phyloP scores from a whole-genome alignment of 2,113 vertebrate species.

The Hyaena hyaena region DNA sequence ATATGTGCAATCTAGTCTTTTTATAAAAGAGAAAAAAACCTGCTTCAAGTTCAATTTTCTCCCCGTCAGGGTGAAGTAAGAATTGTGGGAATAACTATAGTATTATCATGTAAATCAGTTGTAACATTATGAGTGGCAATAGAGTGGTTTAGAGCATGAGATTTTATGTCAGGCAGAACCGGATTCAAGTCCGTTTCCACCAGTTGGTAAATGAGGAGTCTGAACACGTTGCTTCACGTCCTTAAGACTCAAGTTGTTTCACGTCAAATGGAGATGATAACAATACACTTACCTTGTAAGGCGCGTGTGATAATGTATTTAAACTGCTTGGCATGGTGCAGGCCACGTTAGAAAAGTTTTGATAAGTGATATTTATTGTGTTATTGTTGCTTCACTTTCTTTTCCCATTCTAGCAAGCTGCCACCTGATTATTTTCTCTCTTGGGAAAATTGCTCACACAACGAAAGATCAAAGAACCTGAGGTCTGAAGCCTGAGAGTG shows the following conservation, averaged over 20 bases:
- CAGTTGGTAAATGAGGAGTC: neutral
- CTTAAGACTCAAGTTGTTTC: neutral
- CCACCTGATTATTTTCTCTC: neutral
- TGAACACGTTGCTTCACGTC: neutral
- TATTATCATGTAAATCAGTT: neutral
- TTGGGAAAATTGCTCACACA: neutral
- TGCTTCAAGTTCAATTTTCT: neutral
- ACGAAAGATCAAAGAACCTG: neutral
- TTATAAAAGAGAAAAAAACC: neutral
- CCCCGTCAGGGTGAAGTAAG: neutral
- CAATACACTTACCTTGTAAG: neutral
- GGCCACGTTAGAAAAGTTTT: neutral
- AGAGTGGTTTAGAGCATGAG: neutral
- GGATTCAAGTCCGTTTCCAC: neutral
- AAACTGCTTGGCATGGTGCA: neutral
- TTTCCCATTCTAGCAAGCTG: neutral
- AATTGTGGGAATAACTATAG: neutral
- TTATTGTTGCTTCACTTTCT: neutral
- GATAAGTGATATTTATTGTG: neutral
- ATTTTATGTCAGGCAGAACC: neutral
- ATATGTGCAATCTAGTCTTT: neutral
- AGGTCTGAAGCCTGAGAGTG: neutral
- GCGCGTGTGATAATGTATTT: neutral
- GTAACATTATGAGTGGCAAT: rapidly evolving
- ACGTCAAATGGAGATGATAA: neutral